phyloP scores from a whole-genome alignment of 2,888 invertebrate genomes.

The Amorpha juglandis region DNA sequence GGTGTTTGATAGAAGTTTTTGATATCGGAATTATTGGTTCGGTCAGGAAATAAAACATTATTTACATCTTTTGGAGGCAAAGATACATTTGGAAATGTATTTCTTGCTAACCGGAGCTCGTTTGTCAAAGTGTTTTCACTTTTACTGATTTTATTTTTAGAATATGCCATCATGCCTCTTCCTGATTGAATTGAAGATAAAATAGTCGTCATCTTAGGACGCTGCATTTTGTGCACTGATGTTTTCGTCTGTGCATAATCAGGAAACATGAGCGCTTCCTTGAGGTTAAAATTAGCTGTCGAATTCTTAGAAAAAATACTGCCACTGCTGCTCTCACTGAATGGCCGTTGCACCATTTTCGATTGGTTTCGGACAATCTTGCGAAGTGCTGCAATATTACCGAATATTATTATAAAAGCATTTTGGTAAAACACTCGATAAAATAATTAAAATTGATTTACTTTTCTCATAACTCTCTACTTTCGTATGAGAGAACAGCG shows the following conservation, averaged over 20 bases:
- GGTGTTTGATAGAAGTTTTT: conserved; percentile 52
- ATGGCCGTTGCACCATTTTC: conserved; percentile 75
- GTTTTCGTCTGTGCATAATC: conserved; percentile 54
- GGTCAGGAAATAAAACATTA: conserved; percentile 38
- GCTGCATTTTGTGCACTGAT: conserved; percentile 53
- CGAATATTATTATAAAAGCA: background rate
- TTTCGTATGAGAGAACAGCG: background rate
- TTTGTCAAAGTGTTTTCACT: conserved; percentile 39
- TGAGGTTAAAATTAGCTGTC: conserved; percentile 26
- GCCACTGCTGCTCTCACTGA: conserved; percentile 53
- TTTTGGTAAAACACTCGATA: background rate
- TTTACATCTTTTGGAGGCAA: conserved; percentile 33
- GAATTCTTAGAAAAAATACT: conserved; percentile 40
- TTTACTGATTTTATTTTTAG: conserved; percentile 47
- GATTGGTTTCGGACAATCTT: conserved; percentile 74
- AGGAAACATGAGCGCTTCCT: conserved; percentile 47
- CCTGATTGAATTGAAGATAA: conserved; percentile 53
- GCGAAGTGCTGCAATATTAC: conserved; percentile 62
- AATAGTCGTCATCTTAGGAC: conserved; percentile 60
- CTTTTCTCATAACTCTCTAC: conserved; percentile 62
- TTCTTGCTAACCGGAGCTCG: conserved; percentile 54
- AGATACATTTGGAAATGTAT: conserved; percentile 47
- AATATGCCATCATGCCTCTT: conserved; percentile 49
- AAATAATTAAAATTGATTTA: conserved; percentile 38
- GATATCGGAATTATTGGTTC: conserved; percentile 37